Percentiles rank a stretch among this genome's conserved stretches.
Conservation (phyloP, 2,888 invertebrate species). For the Volucella zonaria region DNA sequence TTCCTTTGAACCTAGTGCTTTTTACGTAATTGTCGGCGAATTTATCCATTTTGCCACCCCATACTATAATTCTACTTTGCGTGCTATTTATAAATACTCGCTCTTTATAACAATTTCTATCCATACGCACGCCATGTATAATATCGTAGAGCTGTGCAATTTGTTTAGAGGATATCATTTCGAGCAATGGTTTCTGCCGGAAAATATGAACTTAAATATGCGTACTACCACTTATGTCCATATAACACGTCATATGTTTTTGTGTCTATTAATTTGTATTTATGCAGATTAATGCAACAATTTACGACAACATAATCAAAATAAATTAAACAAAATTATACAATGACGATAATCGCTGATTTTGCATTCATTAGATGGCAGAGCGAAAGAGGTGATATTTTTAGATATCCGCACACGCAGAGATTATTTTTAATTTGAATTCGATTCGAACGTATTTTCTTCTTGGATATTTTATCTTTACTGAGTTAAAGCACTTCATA, state of each 20-base stretch:
- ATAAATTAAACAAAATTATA: slow-evolving; percentile 37
- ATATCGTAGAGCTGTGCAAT: not conserved
- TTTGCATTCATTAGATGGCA: slow-evolving; percentile 1
- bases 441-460: slow-evolving; percentile 46
- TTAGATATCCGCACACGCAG: slow-evolving; percentile 70
- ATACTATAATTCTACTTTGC: too few species aligned
- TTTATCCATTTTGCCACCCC: too few species aligned
- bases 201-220: slow-evolving; percentile 49
- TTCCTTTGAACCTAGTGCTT: too few species aligned
- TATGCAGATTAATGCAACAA: slow-evolving; percentile 52
- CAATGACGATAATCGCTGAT: slow-evolving; percentile 49
- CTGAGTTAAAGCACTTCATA: not conserved
- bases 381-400: slow-evolving; percentile 36
- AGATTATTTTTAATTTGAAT: slow-evolving; percentile 48
- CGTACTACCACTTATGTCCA: not conserved
- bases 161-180: slow-evolving; percentile 19
- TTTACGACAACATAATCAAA: slow-evolving; percentile 62
- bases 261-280: not conserved
- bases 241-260: not conserved
- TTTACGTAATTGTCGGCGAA: too few species aligned
- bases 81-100: too few species aligned
- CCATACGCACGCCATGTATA: slow-evolving; percentile 4
- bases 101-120: slow-evolving; percentile 1
- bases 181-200: slow-evolving; percentile 22
- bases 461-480: slow-evolving; percentile 25